Base-by-base conservation (phyloP, 2,888 invertebrate genomes). In the Buathra laborator region DNA sequence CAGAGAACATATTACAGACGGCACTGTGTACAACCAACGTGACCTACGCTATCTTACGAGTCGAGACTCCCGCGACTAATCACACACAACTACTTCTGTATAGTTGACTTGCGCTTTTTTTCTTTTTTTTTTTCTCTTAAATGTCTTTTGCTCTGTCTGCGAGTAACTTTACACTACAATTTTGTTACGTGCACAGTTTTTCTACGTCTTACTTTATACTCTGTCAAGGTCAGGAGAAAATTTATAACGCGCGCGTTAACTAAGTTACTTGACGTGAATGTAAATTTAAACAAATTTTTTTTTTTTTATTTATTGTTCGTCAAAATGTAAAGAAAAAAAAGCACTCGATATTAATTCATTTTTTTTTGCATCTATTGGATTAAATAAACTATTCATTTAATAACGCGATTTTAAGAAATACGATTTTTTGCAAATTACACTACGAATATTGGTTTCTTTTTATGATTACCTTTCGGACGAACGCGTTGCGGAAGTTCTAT, bases 31-130 rank as follows among this genome's bases (percentile, higher is more conserved):
- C 16, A 29, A 12, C 9, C 64, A 37, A 48, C 75, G 75, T 53
- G 66, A 66, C 51, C 53, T 53, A 53, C 64, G 75, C 37, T 76
- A 76, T 66, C 76, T 51, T 37, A 32, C 32, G 64, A 32, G 32
- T 19, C 37, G 66, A 53, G 48, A 62, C 32, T 64, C 48, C 46
- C 9, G 24, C 29, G 16, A 48, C 46, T 46, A 67, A 32, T 24
- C n/a, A 43, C 19, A 24, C 37, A 19, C 37, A 12, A 14, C 14
- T 1, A 2, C 19, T 43, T 37, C 19, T 16, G 10, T 48, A 46
- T 32, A 56, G 19, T 32, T 64, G 37, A 56, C n/a, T 10, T 16
- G 71, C 37, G 16, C 37, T 37, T 71, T 24, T n/a, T 32, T 12
- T 9, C 1, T 32, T 62, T 48, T 14, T 29, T 9, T 5, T 32